Evolutionary conservation across 2,113 vertebrate species (phyloP), one percentile per base, ranked within the genome.

Genomic region (Apteryx owenii): DNA sequence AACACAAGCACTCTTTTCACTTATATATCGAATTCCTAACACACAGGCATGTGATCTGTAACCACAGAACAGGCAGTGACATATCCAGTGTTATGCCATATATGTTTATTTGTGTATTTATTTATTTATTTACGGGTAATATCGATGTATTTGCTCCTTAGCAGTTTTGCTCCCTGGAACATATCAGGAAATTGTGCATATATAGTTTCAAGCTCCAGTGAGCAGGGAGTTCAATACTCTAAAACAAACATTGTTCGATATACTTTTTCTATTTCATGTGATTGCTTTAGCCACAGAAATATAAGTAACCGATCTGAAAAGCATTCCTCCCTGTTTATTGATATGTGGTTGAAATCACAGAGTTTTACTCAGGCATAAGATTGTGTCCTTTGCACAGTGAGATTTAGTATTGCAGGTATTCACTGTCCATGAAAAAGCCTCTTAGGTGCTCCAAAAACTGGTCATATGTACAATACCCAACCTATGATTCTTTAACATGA

Each of bases 11-110:
- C 62, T 77, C 21, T 56, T 71, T 83, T 83, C 56, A 76, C 22
- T 64, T 71, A 23, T 12, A 21, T 61, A 38, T 51, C 18, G 60
- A 36, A 40, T 60, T 85, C 16, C 23, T 40, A 88, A 68, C 5
- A n/a, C 9, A 42, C 9, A 54, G 19, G 7, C 72, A 40, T 2
- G 2, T 0, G 1, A n/a, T 58, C 28, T 23, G 10, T n/a, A 71
- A 42, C 18, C 26, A 46, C 40, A 77, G 89, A 91, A 50, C 17
- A 76, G 40, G 44, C 58, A 88, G 9, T 31, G 64, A 66, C 72
- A 64, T 7, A 64, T 40, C 12, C 40, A 70, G 4, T 77, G 28
- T 58, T 62, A 53, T 33, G 18, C 38, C 86, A 18, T 62, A 33
- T 51, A 31, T 58, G 6, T 23, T 5, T 31, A 12, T 33, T 75